Evolutionary conservation across 2,797 vertebrate species (phyloP), one percentile per base, ranked within the genome.

Genomic region (Bradypodion ventrale): DNA sequence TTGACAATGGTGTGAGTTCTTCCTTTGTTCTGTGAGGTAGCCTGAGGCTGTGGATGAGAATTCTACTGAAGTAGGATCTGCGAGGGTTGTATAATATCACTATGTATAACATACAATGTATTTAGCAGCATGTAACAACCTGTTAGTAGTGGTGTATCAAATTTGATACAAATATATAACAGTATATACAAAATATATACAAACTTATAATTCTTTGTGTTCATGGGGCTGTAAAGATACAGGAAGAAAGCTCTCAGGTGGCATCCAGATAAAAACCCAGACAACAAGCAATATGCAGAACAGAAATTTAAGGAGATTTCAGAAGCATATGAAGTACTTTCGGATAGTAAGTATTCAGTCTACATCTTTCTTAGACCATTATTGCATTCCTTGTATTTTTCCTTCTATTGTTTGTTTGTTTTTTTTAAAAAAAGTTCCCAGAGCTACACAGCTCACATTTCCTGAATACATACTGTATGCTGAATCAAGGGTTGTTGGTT

Each of bases 221-320:
- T 80, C 37, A 35, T 21, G 15, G 73, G 73, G 1, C 25, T 72
- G 73, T 78, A 44, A 90, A 98, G 98, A 46, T 98, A 98, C 92
- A 96, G 97, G 44, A 97, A 97, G 89, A 94, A 97, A 90, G 98
- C 98, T 15, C 93, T 98, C 32, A 96, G 96, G 87, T 98, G 98
- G 98, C 98, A 98, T 84, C 98, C 98, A 63, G 98, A 98, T 95
- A 98, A 98, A 95, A 98, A 98, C 90, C 97, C 97, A 23, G 97
- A 98, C 92, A 97, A 97, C 94, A 98, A 98, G 91, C 98, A 98
- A 13, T 96, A 96, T 88, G 97, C 98, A 16, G 98, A 98, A 87
- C 95, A 75, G 91, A 98, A 97, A 87, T 98, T 98, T 91, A 98
- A 98, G 94, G 97, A 98, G 88, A 93, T 98, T 25, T 96, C 97